Base-by-base conservation (phyloP, 2,888 invertebrate genomes). In the Hydrotaea diabolus region DNA sequence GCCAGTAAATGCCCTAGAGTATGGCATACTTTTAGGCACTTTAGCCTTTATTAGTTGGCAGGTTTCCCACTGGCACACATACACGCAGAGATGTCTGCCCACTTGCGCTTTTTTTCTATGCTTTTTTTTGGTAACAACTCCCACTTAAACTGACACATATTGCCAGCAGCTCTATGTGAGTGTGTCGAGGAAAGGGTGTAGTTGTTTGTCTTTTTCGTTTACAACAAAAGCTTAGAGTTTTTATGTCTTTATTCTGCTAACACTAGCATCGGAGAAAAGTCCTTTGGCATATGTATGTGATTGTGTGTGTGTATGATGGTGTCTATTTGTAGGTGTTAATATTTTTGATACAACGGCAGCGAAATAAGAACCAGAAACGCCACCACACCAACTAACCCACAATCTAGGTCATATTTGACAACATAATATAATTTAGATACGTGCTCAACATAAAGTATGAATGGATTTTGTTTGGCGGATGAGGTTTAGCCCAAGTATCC, bases 341-440 rank as follows among this genome's bases (percentile, higher is more conserved):
- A 15, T 59, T 59, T 23, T 2, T 26, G 3, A 49, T 3, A 26
- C 11, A 39, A 39, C 3, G 36, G 36, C 36, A n/a, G n/a, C n/a
- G n/a, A n/a, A n/a, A n/a, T n/a, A 5, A 36, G 8, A 36, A 36
- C 36, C 23, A 7, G 19, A 57, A 57, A 57, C 23, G 2, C 59
- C 13, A 59, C 13, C 23, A 59, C 59, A 59, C 4, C 59, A 11
- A 59, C 4, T 26, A 11, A 23, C 57, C 17, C 23, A 23, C 49
- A 57, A 59, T 59, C 59, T 59, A 26, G 59, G 59, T 59, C 59
- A 59, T 15, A 59, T 23, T 59, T 23, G 59, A 9, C 59, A 26
- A 13, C 26, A 23, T 15, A 59, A 59, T 59, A 13, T 59, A 59
- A 59, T 59, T 59, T 59, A 23, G 59, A 59, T 59, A 59, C 26